Percentiles rank a stretch among this genome's conserved stretches.
Evolutionary conservation across 2,797 vertebrate genomes (phyloP).

Genomic region (Acropternis orthonyx): DNA sequence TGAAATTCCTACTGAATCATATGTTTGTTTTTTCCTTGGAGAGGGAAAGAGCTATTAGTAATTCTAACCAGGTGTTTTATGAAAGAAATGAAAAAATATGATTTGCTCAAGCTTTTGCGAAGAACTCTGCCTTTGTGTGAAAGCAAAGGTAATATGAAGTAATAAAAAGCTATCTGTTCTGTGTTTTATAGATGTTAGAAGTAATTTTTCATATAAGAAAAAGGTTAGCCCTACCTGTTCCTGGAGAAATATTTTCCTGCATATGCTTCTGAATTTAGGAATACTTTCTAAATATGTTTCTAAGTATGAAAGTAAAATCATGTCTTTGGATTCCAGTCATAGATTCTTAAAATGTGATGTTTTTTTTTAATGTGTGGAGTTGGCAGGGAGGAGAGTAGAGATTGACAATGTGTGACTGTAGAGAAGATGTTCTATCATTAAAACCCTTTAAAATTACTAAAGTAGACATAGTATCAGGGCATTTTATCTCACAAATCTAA

Average conservation of each 20-base stretch:
- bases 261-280: not conserved
- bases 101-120: not conserved
- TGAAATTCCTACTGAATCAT: not conserved
- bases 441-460: not conserved
- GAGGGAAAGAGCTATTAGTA: not conserved
- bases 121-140: not conserved
- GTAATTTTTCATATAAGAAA: not conserved
- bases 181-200: not conserved
- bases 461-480: not conserved
- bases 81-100: conserved; percentile 13
- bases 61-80: not conserved
- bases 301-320: not conserved
- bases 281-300: not conserved
- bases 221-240: not conserved
- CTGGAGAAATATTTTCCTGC: not conserved
- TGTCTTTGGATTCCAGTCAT: not conserved
- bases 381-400: not conserved
- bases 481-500: not conserved
- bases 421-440: not conserved
- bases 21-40: not conserved
- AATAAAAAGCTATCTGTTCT: not conserved
- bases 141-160: not conserved
- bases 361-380: not conserved
- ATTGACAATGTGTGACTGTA: not conserved
- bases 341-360: not conserved